Conservation (phyloP, 2,113 vertebrate genomes). For the Madoqua kirkii region DNA sequence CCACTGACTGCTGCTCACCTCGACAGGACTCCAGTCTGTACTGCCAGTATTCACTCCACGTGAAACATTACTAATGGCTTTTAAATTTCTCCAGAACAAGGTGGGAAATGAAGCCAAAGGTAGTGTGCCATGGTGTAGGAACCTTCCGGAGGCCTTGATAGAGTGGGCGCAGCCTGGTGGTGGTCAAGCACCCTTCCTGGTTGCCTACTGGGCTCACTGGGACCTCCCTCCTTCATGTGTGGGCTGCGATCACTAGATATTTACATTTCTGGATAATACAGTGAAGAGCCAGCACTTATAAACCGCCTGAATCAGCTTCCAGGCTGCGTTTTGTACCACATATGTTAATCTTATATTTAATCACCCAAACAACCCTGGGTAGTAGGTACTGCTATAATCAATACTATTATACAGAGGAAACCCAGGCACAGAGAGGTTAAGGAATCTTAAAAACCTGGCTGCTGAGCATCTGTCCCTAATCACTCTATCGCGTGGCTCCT, state of each 20-base stretch:
- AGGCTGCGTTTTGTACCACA: background rate
- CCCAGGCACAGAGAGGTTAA: background rate
- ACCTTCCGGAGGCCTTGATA: background rate
- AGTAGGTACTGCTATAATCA: background rate
- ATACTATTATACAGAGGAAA: background rate
- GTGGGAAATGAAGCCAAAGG: background rate
- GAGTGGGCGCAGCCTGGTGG: background rate
- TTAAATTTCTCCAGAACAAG: background rate
- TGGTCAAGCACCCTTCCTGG: background rate
- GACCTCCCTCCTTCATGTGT: background rate
- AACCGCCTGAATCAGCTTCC: background rate
- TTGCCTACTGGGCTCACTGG: fast-evolving
- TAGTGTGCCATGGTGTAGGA: too few species aligned
- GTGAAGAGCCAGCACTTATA: background rate
- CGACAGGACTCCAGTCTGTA: background rate
- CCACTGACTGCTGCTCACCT: background rate
- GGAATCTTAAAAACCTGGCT: background rate
- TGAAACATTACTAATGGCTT: background rate
- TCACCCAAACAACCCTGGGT: background rate
- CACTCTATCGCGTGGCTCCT: fast-evolving
- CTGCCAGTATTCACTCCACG: background rate
- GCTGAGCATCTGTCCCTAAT: background rate
- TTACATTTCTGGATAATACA: background rate
- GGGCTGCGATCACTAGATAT: fast-evolving
- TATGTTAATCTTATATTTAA: background rate